Conservation (phyloP, 1,140 invertebrate species). For the Anagrus nilaparvatae region DNA sequence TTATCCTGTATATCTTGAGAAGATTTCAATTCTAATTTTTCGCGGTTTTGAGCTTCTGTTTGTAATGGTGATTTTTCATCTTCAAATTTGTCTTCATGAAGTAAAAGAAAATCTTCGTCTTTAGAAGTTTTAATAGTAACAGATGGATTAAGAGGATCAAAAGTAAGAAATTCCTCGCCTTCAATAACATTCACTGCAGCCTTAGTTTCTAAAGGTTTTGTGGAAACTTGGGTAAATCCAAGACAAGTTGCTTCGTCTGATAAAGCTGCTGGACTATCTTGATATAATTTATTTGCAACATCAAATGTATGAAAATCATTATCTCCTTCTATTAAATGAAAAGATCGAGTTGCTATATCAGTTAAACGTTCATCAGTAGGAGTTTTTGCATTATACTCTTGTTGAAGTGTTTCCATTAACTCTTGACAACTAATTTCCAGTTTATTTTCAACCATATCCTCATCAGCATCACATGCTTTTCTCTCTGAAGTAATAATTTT, state of each 20-base stretch:
- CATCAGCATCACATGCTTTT: constrained; percentile 33
- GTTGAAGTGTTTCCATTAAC: constrained; percentile 33
- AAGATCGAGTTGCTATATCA: constrained; percentile 13
- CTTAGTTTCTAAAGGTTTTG: constrained; percentile 10
- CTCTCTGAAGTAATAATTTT: constrained; percentile 30
- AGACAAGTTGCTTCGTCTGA: not conserved
- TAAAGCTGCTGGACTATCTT: not conserved
- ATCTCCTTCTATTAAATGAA: constrained; percentile 8
- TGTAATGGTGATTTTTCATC: not conserved
- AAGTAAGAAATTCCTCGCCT: constrained; percentile 7
- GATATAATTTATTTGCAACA: not conserved
- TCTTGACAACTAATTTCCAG: constrained; percentile 38
- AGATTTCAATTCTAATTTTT: not conserved
- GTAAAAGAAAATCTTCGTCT: not conserved
- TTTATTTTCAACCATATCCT: constrained; percentile 35
- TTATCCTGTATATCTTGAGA: not conserved
- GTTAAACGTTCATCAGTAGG: constrained; percentile 26
- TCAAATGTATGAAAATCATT: constrained; percentile 10
- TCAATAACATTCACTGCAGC: constrained; percentile 12
- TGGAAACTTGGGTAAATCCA: not conserved
- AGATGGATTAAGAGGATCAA: constrained; percentile 1
- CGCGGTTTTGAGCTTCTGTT: not conserved
- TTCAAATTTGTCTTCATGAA: constrained; percentile 11
- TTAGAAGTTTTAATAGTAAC: not conserved
- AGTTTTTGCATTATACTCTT: constrained; percentile 35